phyloP scores from a whole-genome alignment of 2,113 vertebrate genomes.

The Brevimyrus niger region DNA sequence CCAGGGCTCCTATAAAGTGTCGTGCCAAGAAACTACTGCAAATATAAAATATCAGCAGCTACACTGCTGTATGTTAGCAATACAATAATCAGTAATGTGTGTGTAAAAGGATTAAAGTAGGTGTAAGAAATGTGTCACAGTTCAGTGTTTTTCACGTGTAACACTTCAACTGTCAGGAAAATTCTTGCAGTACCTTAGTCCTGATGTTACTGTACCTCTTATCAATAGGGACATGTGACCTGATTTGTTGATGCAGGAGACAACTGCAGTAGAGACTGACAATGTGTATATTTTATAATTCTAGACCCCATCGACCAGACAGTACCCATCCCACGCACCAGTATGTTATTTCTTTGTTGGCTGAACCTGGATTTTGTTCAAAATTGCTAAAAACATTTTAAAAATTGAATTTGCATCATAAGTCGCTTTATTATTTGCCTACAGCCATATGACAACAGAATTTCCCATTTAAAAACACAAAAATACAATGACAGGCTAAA shows the following conservation, averaged over 20 bases:
- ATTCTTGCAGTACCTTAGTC: background rate
- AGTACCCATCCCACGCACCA: background rate
- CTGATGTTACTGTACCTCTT: background rate
- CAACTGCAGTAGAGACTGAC: background rate
- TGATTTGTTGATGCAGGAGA: background rate
- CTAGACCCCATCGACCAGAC: background rate
- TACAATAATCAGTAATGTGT: background rate
- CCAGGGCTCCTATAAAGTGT: background rate
- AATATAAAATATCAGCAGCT: background rate
- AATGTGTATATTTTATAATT: background rate
- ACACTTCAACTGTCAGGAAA: background rate
- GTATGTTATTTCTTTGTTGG: background rate
- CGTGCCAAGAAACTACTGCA: background rate
- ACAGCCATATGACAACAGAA: background rate
- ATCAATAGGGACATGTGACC: background rate
- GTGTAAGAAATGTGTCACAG: background rate
- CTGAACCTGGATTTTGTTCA: background rate
- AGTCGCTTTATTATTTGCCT: background rate
- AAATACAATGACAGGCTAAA: background rate
- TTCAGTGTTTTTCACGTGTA: background rate
- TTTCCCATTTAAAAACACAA: background rate
- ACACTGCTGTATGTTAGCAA: background rate
- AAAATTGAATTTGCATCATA: background rate
- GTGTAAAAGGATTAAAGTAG: background rate
- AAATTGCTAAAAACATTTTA: background rate